Conservation (phyloP, 2,113 vertebrate genomes). For the Chionodraco myersi region DNA sequence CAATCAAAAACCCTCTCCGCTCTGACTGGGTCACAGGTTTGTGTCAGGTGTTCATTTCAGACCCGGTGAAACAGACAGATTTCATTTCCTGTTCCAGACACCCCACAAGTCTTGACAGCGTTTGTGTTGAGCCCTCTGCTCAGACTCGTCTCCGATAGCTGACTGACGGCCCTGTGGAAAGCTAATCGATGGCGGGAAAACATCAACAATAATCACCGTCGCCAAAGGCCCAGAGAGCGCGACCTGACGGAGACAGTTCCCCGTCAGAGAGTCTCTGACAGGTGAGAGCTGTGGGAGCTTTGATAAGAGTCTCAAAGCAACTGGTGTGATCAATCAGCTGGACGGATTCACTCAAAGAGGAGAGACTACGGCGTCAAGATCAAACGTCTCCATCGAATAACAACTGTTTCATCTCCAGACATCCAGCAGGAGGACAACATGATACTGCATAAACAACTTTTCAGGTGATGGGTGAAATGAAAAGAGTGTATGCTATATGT, state of each 20-base stretch:
- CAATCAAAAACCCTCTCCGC: too few relatives aligned
- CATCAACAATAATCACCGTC: constrained; percentile 55
- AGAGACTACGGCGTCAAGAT: constrained; percentile 11
- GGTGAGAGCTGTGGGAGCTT: constrained; percentile 23
- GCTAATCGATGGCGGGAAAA: constrained; percentile 55
- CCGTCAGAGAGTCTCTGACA: constrained; percentile 38
- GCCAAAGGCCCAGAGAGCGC: constrained; percentile 15
- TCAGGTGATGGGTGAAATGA: not conserved
- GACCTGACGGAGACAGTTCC: constrained; percentile 49
- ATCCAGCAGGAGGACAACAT: constrained; percentile 1
- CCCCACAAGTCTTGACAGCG: constrained; percentile 41
- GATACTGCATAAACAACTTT: not conserved
- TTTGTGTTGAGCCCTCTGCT: constrained; percentile 46
- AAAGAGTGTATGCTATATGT: too few relatives aligned
- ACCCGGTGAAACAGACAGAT: constrained; percentile 38
- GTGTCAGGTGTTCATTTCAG: constrained; percentile 25
- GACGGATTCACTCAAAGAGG: constrained; percentile 33
- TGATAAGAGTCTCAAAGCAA: constrained; percentile 42
- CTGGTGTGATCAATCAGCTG: too few relatives aligned
- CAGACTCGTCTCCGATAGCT: constrained; percentile 20
- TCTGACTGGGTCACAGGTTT: not conserved
- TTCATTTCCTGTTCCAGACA: constrained; percentile 54
- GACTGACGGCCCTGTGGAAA: constrained; percentile 50
- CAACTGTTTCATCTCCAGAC: constrained; percentile 10
- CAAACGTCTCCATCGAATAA: constrained; percentile 25